Evolutionary conservation across 1,140 invertebrate genomes (phyloP).

Genomic region (Cydia pomonella): DNA sequence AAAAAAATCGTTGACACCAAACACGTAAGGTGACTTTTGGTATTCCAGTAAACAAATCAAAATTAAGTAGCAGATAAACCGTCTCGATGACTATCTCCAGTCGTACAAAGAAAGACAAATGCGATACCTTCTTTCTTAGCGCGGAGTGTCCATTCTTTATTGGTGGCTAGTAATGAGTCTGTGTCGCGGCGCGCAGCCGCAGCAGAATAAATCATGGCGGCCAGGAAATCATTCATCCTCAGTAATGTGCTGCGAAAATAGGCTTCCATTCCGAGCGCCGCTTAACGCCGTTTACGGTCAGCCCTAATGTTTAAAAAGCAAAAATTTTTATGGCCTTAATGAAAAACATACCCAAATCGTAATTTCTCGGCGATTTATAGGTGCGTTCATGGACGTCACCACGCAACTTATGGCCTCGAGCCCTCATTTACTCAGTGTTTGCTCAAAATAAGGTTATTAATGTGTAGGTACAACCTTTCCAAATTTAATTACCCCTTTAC

Average conservation of each 20-base stretch:
- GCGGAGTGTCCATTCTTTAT: conserved; percentile 70
- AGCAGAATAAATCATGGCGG: conserved; percentile 68
- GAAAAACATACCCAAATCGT: conserved; percentile 63
- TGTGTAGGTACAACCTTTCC: conserved; percentile 20
- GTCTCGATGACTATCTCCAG: conserved; percentile 41
- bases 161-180: conserved; percentile 62
- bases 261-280: conserved; percentile 67
- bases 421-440: conserved; percentile 16
- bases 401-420: conserved; percentile 31
- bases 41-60: conserved; percentile 34
- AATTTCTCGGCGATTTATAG: conserved; percentile 46
- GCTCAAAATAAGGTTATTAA: conserved; percentile 28
- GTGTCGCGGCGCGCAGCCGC: conserved; percentile 48
- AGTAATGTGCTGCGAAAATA: conserved; percentile 79
- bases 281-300: conserved; percentile 59
- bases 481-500: conserved; percentile 22
- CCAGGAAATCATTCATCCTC: conserved; percentile 79
- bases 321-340: conserved; percentile 57
- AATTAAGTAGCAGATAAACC: conserved; percentile 38
- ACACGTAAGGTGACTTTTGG: conserved; percentile 17
- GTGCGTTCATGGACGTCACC: conserved; percentile 20
- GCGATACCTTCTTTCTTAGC: conserved; percentile 52
- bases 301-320: conserved; percentile 68
- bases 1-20: neutral
- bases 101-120: conserved; percentile 70